Evolutionary conservation across 2,888 invertebrate species (phyloP).

Genomic region (Orthosia cruda): DNA sequence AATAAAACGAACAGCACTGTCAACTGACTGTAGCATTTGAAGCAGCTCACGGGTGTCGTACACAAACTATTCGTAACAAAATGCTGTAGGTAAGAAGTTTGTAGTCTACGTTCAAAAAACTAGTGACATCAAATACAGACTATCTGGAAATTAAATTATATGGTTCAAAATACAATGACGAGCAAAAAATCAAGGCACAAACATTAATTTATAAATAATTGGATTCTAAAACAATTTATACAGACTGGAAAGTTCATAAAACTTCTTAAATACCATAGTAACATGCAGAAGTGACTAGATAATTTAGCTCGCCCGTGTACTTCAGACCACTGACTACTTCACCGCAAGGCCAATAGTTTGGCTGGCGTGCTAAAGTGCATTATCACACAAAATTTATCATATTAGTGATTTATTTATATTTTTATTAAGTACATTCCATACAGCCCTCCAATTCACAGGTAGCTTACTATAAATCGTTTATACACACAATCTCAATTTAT

Average conservation of each 20-base stretch:
- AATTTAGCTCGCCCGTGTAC: slow-evolving; percentile 68
- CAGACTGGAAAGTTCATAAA: slow-evolving; percentile 62
- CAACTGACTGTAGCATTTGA: slow-evolving; percentile 64
- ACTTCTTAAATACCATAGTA: slow-evolving; percentile 60
- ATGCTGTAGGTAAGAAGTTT: slow-evolving; percentile 72
- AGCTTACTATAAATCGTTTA: slow-evolving; percentile 71
- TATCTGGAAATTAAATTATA: slow-evolving; percentile 70
- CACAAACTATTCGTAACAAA: slow-evolving; percentile 78
- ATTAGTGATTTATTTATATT: slow-evolving; percentile 75
- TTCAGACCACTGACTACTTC: slow-evolving; percentile 65
- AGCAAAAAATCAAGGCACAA: slow-evolving; percentile 66
- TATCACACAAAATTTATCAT: slow-evolving; percentile 81
- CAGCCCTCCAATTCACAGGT: slow-evolving; percentile 78
- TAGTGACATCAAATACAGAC: slow-evolving; percentile 69
- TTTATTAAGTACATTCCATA: slow-evolving; percentile 87
- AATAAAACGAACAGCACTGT: slow-evolving; percentile 70
- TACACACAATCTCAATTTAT: slow-evolving; percentile 77
- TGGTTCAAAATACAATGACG: slow-evolving; percentile 66
- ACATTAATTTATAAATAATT: slow-evolving; percentile 63
- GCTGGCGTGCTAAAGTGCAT: slow-evolving; percentile 73
- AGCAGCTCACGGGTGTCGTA: slow-evolving; percentile 77
- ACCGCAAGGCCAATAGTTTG: slow-evolving; percentile 38
- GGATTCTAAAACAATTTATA: slow-evolving; percentile 67
- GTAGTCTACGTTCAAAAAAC: slow-evolving; percentile 71
- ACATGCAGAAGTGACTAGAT: slow-evolving; percentile 64